These are phyloP conservation scores for Hydroisotoma schaefferi DNA, from an alignment of 2,888 invertebrate species.

Conservation along the genomic window DNA sequence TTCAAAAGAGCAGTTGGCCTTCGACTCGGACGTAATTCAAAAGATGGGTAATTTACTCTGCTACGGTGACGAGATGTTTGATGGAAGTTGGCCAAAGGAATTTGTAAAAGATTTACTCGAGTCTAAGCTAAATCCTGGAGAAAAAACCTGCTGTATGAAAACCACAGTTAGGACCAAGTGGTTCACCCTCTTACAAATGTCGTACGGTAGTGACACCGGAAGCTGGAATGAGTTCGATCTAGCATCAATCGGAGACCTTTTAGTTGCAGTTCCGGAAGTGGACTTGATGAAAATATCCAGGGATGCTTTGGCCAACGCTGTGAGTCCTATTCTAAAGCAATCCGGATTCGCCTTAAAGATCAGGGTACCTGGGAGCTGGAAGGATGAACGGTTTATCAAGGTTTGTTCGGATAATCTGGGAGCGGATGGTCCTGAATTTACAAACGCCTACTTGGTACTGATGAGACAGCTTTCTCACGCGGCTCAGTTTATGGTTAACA, in stretches of 20 bases:
- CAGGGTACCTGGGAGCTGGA: slow-evolving; percentile 23
- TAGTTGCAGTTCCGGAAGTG: slow-evolving; percentile 34
- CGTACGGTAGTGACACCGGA: slow-evolving; percentile 42
- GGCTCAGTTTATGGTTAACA: slow-evolving; percentile 39
- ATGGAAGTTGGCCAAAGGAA: slow-evolving; percentile 24
- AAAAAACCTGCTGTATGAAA: slow-evolving; percentile 43
- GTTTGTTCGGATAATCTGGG: slow-evolving; percentile 31
- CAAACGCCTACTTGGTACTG: slow-evolving; percentile 25
- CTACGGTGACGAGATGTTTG: slow-evolving; percentile 35
- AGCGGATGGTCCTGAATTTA: slow-evolving; percentile 30
- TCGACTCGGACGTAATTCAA: slow-evolving; percentile 28
- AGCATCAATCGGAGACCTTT: slow-evolving; percentile 39
- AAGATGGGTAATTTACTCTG: slow-evolving; percentile 41
- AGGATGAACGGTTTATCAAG: slow-evolving; percentile 25
- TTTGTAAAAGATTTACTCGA: slow-evolving; percentile 39
- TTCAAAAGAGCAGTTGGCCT: background rate
- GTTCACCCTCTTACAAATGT: slow-evolving; percentile 31
- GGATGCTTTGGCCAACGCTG: slow-evolving; percentile 36
- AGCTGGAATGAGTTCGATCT: slow-evolving; percentile 42
- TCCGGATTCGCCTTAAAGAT: slow-evolving; percentile 27
- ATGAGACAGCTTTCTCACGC: slow-evolving; percentile 41
- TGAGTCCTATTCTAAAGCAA: slow-evolving; percentile 37
- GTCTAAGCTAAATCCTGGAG: slow-evolving; percentile 32
- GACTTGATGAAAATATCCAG: slow-evolving; percentile 36
- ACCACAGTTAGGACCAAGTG: slow-evolving; percentile 27